Evolutionary conservation across 2,888 invertebrate genomes (phyloP).

Genomic region (Andricus curvator): DNA sequence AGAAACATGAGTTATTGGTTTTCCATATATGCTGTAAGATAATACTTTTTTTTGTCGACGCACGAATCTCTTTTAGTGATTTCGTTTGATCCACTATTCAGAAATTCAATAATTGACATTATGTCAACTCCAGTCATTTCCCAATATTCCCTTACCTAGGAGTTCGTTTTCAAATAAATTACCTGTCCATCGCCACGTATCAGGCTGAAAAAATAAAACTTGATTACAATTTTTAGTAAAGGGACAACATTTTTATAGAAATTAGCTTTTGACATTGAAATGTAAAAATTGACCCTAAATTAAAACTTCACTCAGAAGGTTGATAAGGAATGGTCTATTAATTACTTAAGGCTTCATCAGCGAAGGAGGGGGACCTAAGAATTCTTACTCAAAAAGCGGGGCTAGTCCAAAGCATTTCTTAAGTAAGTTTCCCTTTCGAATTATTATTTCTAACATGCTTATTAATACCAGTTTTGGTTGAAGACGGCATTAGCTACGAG

Average conservation of each 20-base stretch:
- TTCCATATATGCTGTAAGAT: background rate
- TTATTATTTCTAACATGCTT: too few species aligned
- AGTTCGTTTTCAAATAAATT: background rate
- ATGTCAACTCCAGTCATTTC: constrained; percentile 24
- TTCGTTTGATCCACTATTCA: background rate
- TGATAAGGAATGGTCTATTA: background rate
- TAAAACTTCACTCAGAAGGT: background rate
- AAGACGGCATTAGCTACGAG: too few species aligned
- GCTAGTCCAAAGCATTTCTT: too few species aligned
- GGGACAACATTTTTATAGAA: background rate
- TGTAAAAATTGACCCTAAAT: background rate
- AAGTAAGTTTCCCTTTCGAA: too few species aligned
- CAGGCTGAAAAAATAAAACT: background rate
- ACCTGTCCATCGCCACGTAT: background rate
- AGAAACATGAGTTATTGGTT: background rate
- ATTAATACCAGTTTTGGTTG: too few species aligned
- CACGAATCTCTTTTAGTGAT: background rate
- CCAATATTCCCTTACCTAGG: background rate
- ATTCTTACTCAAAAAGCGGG: too few species aligned
- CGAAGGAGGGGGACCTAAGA: too few species aligned
- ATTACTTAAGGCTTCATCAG: too few species aligned
- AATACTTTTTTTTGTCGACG: background rate
- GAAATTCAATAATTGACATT: background rate
- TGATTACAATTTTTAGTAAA: background rate
- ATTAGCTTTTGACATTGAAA: background rate